Base-by-base conservation (phyloP, 2,113 vertebrate genomes). In the Scatophagus argus region DNA sequence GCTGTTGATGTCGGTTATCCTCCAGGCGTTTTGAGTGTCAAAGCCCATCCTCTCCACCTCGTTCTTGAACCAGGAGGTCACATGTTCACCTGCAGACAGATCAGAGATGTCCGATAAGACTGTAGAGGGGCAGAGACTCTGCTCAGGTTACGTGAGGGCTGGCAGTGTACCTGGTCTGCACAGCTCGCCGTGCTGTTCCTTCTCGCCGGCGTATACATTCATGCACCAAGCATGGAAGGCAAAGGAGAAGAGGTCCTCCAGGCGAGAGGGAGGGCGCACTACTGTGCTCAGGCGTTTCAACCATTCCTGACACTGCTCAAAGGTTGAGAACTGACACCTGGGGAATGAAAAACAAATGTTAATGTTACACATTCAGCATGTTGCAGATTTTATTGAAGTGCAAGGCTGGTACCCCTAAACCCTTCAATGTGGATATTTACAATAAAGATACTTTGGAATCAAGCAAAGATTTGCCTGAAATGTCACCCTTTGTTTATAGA, bases 41-140 rank as follows among this genome's bases (percentile, higher is more conserved):
- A 99, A 99, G 64, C 97, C 96, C 98, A 99, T 99, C 81, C 98
- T 93, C 78, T 99, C 98, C 77, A 99, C 97, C 91, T 99, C 98
- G 0, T 98, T 99, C 93, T 97, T 97, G 91, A 99, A 99, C 89
- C 97, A 96, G 32, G 97, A 97, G 14, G 95, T 96, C 80, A 99
- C 97, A 0, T 99, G 97, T 83, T 99, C 98, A 55, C 98, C 98
- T 99, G 81, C 83, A 75, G 79, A 86, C 75, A 69, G 74, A 72
- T 46, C 44, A 85, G 63, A 84, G 82, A 86, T 64, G 66, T 67
- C 58, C 2, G 77, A 89, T 88, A 76, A 65, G 77, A 39, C 21
- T 27, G 6, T 36, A 55, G 61, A 6, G 3, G 29, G 32, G 49
- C 11, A 21, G 36, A 19, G 39, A 17, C 29, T 14, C 13, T 13